phyloP scores from a whole-genome alignment of 2,113 vertebrate species.

The Psammodynastes pulverulentus region DNA sequence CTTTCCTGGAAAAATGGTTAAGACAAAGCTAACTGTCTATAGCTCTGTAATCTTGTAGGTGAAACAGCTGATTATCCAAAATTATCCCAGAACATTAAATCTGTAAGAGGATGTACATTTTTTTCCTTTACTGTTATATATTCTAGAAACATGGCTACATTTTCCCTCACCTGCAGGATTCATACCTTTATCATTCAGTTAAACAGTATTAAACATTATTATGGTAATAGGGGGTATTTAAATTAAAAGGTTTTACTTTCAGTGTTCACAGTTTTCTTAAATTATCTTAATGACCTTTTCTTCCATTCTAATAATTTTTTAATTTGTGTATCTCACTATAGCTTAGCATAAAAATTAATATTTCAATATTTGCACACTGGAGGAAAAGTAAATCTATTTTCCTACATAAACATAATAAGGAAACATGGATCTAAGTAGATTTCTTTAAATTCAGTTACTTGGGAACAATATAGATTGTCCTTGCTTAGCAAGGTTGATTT shows the following conservation, averaged over 20 bases:
- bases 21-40: constrained; percentile 8
- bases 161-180: not conserved
- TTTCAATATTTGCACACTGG: not conserved
- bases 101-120: not conserved
- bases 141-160: not conserved
- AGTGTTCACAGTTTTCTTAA: not conserved
- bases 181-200: constrained; percentile 2
- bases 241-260: not conserved
- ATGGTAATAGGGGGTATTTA: not conserved
- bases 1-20: not conserved
- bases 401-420: not conserved
- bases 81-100: constrained; percentile 16
- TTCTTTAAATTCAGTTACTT: not conserved
- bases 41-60: not conserved
- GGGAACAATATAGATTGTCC: not conserved
- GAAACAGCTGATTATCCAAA: constrained; percentile 3
- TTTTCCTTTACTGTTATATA: not conserved
- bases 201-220: constrained; percentile 18
- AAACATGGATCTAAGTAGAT: not conserved
- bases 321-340: not conserved
- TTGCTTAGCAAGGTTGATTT: not conserved
- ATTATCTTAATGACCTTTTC: not conserved
- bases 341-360: not conserved
- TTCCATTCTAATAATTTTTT: not conserved
- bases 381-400: not conserved